Base-by-base conservation (phyloP, 2,888 invertebrate species). In the Drosophila villosipedis region DNA sequence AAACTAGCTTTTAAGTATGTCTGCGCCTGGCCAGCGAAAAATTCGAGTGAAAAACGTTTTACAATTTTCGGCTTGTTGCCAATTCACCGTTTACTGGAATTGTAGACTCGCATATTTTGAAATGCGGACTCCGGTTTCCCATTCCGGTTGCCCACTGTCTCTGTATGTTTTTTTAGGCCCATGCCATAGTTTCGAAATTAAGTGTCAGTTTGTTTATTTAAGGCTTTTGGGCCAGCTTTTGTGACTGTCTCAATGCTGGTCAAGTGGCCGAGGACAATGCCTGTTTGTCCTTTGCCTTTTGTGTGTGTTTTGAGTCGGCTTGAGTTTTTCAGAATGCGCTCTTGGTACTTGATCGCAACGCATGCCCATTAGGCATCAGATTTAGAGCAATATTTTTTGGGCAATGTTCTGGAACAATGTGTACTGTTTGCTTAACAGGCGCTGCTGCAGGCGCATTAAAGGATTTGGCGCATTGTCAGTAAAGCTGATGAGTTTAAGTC, bases 1-100 rank as follows among this genome's bases (percentile, higher is more conserved):
- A 83, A 83, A 83, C 89, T 82, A 83, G 83, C 86, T 83, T 83
- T 88, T 88, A 83, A 83, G 83, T 88, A 77, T 77, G 85, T 80
- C 85, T 83, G 85, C 89, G 66, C 87, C 59, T 69, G 64, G 69
- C 60, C 72, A 64, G 67, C 64, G 43, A 66, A 69, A 69, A 63
- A 66, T 74, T 66, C 63, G 57, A 67, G 80, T 66, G 75, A 78
- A 76, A 72, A 68, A 67, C 57, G 69, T 50, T 71, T 59, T 55
- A 76, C 50, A 54, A 55, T 52, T 74, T 65, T 76, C 43, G 60
- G 71, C 63, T 70, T 58, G 53, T 74, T 74, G 68, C 73, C 49
- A 68, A 76, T 72, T 68, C 59, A 62, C 49, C 59, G 43, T 78
- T 77, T 73, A 47, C 73, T 64, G 65, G 77, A 77, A 77, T 60